phyloP scores from a whole-genome alignment of 2,888 invertebrate genomes.

The Dinocampus coccinellae region DNA sequence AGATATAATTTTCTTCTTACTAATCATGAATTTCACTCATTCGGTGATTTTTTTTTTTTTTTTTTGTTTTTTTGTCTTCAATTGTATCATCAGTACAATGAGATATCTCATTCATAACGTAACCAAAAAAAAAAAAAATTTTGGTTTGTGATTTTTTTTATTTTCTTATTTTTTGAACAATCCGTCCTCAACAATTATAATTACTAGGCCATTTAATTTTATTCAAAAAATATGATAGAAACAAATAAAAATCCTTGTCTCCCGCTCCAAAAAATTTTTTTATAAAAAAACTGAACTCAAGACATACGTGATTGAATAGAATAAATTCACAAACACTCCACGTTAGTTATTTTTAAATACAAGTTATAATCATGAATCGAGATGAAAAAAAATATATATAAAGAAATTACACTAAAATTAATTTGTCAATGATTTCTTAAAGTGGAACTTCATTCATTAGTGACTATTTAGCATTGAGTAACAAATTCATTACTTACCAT shows the following conservation, averaged over 20 bases:
- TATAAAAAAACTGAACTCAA: background rate
- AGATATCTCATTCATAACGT: background rate
- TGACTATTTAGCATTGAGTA: too few species aligned
- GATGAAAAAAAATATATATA: too few species aligned
- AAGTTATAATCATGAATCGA: too few species aligned
- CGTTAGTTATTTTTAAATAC: background rate
- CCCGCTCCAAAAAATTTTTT: background rate
- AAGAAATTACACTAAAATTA: background rate
- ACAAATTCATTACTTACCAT: too few species aligned
- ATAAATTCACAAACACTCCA: background rate
- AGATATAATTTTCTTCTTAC: background rate
- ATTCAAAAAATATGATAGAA: background rate
- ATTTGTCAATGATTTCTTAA: background rate
- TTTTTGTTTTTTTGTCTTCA: too few species aligned
- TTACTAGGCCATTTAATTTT: background rate
- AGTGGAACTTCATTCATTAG: too few species aligned
- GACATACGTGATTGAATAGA: background rate
- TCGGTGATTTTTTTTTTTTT: background rate
- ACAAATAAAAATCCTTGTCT: background rate
- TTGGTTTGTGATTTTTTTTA: background rate
- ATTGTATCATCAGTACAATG: background rate
- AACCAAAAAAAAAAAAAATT: background rate
- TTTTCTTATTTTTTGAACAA: background rate
- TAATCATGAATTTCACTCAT: background rate
- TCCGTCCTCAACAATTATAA: constrained; percentile 14